phyloP scores from a whole-genome alignment of 2,888 invertebrate genomes.

The Dicyrtomina minuta region DNA sequence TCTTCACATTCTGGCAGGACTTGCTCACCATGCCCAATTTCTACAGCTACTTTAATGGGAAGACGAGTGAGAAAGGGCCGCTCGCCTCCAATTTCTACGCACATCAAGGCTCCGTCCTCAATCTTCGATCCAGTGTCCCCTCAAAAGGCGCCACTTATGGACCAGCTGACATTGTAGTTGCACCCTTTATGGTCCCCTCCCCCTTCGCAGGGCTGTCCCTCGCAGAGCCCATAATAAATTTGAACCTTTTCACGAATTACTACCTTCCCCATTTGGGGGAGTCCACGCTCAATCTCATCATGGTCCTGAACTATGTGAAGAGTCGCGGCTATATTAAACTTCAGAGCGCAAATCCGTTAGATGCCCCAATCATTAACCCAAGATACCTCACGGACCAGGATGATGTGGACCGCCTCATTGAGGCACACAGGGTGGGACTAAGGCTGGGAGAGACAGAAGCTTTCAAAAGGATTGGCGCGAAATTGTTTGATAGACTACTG shows the following conservation, averaged over 20 bases:
- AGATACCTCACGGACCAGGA: neutral
- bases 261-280: neutral
- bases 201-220: neutral
- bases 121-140: neutral
- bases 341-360: neutral
- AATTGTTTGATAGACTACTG: neutral
- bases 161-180: neutral
- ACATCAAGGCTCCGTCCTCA: neutral
- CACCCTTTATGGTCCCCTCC: neutral
- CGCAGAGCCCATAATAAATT: neutral
- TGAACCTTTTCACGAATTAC: neutral
- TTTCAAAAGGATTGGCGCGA: neutral
- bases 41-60: neutral
- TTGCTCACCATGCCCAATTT: neutral
- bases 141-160: neutral
- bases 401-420: slow-evolving; percentile 4
- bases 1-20: slow-evolving; percentile 1
- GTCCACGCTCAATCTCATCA: neutral
- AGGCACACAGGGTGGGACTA: neutral
- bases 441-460: neutral
- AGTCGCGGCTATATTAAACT: neutral
- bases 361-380: neutral
- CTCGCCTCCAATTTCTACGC: neutral
- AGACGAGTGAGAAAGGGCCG: neutral
- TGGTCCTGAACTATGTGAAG: neutral